Conservation (phyloP, 1,140 invertebrate genomes). For the Pantala flavescens region DNA sequence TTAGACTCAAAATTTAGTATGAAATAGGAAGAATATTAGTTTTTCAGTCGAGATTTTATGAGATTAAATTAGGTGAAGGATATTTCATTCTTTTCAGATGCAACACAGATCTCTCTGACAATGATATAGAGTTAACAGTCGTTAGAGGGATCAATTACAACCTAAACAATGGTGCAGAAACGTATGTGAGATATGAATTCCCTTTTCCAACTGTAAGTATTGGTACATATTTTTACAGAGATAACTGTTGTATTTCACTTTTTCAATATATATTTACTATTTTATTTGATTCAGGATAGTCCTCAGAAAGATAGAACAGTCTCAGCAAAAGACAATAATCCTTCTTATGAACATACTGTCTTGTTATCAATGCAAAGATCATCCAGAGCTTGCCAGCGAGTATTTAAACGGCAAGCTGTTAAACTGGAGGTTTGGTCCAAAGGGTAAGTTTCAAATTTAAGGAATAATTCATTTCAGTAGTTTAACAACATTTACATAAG, state of each 20-base stretch:
- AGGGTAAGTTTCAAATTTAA: conserved; percentile 56
- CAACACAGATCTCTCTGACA: conserved; percentile 84
- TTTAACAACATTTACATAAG: too few relatives aligned
- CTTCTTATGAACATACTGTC: conserved; percentile 73
- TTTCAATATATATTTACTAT: conserved; percentile 10
- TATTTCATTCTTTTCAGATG: conserved; percentile 41
- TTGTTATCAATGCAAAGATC: conserved; percentile 68
- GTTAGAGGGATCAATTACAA: conserved; percentile 80
- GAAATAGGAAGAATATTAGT: too few relatives aligned
- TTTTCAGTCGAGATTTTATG: too few relatives aligned
- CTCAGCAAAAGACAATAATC: conserved; percentile 74
- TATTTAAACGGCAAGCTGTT: conserved; percentile 77
- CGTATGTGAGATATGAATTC: conserved; percentile 89
- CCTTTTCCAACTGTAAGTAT: conserved; percentile 71
- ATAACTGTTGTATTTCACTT: background rate
- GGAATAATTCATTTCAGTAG: too few relatives aligned
- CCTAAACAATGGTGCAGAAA: conserved; percentile 77
- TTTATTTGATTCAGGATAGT: conserved; percentile 49
- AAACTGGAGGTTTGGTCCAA: conserved; percentile 88
- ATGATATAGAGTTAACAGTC: conserved; percentile 79
- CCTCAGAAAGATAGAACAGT: conserved; percentile 64
- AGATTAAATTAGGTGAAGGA: too few relatives aligned
- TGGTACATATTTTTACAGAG: conserved; percentile 6
- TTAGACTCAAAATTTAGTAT: too few relatives aligned
- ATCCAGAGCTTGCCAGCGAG: conserved; percentile 63